A percentile compares a stretch with the other conserved stretches of the same genome.
These are phyloP conservation scores for Leptobrachium ailaonicum DNA, from an alignment of 2,113 vertebrate species.

Conservation along the genomic window DNA sequence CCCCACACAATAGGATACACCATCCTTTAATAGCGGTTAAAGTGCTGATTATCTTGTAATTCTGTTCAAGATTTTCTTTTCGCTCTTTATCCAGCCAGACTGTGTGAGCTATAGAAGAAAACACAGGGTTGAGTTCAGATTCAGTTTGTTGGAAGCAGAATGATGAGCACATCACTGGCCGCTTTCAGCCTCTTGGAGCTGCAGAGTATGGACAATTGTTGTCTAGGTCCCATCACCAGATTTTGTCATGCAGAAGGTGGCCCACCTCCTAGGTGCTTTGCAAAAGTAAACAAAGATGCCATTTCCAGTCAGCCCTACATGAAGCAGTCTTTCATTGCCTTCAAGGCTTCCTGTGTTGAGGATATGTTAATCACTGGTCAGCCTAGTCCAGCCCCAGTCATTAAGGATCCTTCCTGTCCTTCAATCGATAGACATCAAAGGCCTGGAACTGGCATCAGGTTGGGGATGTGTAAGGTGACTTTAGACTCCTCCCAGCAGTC, in stretches of 20 bases:
- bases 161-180: too few relatives aligned
- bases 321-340: conserved; percentile 75
- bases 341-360: conserved; percentile 82
- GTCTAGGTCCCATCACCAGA: not conserved
- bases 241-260: not conserved
- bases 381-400: conserved; percentile 58
- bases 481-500: conserved; percentile 71
- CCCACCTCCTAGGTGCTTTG: conserved; percentile 15
- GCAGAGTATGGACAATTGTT: not conserved
- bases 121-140: too few relatives aligned
- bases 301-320: conserved; percentile 81
- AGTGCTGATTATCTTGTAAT: too few relatives aligned
- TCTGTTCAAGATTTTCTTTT: too few relatives aligned
- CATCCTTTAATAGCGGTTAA: too few relatives aligned
- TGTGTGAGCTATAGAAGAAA: too few relatives aligned
- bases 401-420: conserved; percentile 76
- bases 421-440: conserved; percentile 85
- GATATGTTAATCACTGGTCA: conserved; percentile 92
- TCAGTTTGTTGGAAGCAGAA: too few relatives aligned
- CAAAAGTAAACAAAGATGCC: not conserved
- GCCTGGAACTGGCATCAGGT: conserved; percentile 64
- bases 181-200: too few relatives aligned
- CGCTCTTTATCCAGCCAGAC: too few relatives aligned
- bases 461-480: conserved; percentile 50
- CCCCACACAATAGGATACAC: too few relatives aligned